These are phyloP conservation scores for Chinchilla lanigera DNA, from an alignment of 2,113 vertebrate genomes.

Conservation along the genomic window DNA sequence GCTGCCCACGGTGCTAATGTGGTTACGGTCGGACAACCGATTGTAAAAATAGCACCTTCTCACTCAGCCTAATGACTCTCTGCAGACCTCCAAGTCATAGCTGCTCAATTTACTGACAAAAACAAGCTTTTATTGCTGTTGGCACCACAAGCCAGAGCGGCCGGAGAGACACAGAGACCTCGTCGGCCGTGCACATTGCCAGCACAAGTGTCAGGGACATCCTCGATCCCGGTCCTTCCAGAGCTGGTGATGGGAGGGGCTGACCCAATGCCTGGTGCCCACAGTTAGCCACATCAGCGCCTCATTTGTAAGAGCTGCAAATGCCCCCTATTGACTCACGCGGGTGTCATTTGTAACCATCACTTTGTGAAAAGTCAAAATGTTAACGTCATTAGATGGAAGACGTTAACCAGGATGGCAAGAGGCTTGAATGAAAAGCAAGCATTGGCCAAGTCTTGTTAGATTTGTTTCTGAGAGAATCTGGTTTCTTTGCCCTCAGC, in stretches of 20 bases:
- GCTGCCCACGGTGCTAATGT: slow-evolving; percentile 44
- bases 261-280: background rate
- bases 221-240: background rate
- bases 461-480: background rate
- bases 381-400: slow-evolving; percentile 7
- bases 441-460: background rate
- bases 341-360: background rate
- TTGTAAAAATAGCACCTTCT: slow-evolving; percentile 47
- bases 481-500: slow-evolving; percentile 41
- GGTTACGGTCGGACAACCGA: slow-evolving; percentile 19
- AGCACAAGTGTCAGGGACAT: slow-evolving; percentile 2
- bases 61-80: slow-evolving; percentile 49
- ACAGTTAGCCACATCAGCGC: background rate
- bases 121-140: slow-evolving; percentile 68
- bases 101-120: slow-evolving; percentile 65
- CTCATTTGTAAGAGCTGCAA: background rate
- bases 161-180: slow-evolving; percentile 32
- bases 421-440: slow-evolving; percentile 58
- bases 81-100: slow-evolving; percentile 57
- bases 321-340: background rate
- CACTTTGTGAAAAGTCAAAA: slow-evolving; percentile 54
- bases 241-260: background rate
- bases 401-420: background rate
- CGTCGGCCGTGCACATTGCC: background rate
- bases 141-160: slow-evolving; percentile 58